Evolutionary conservation across 2,888 invertebrate species (phyloP).

Genomic region (Gandaritis pyraliata): DNA sequence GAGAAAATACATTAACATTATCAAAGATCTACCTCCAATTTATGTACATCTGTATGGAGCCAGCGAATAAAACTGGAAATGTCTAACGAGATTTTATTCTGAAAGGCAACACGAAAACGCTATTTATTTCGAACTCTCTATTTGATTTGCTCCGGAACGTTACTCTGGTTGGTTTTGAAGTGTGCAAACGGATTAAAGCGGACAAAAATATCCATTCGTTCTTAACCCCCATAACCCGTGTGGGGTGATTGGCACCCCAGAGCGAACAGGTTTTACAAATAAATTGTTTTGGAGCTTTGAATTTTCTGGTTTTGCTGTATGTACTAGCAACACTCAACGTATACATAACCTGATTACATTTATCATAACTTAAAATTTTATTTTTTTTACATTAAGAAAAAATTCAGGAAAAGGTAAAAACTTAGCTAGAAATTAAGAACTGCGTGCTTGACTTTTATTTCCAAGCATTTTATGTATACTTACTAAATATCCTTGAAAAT

Average conservation of each 20-base stretch:
- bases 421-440: too few species aligned
- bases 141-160: conserved; percentile 60
- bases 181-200: conserved; percentile 60
- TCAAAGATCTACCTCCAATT: conserved; percentile 49
- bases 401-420: too few species aligned
- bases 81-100: conserved; percentile 65
- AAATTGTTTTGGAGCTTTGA: background rate
- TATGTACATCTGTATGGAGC: conserved; percentile 43
- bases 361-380: too few species aligned
- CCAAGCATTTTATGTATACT: too few species aligned
- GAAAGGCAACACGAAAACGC: conserved; percentile 62
- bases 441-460: too few species aligned
- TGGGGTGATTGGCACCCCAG: conserved; percentile 14
- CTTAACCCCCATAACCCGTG: conserved; percentile 19
- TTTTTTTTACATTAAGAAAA: too few species aligned
- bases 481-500: too few species aligned
- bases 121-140: conserved; percentile 64
- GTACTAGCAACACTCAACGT: too few species aligned
- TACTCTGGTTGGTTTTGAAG: conserved; percentile 54
- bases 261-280: background rate
- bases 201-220: conserved; percentile 58
- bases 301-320: too few species aligned
- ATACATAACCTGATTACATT: too few species aligned
- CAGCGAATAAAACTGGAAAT: conserved; percentile 57
- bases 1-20: conserved; percentile 36